These are phyloP conservation scores for Metridium senile DNA, from an alignment of 92 coral and sea anemone genomes.

Conservation along the genomic window DNA sequence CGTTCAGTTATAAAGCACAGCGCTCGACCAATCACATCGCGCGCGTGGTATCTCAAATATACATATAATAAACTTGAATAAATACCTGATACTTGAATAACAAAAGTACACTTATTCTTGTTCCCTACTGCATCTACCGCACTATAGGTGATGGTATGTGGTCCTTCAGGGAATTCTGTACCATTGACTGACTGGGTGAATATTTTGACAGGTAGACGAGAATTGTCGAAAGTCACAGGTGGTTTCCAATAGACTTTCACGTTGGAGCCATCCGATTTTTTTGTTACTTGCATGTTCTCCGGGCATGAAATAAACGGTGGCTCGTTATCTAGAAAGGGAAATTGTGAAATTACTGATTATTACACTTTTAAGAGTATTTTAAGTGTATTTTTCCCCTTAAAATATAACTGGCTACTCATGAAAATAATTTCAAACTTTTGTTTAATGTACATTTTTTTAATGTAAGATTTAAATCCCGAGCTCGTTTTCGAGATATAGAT, in stretches of 20 bases:
- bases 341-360: too few species aligned
- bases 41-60: too few species aligned
- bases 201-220: slow-evolving; percentile 59
- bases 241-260: slow-evolving; percentile 70
- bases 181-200: slow-evolving; percentile 74
- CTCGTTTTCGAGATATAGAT: too few species aligned
- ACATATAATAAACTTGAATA: too few species aligned
- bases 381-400: too few species aligned
- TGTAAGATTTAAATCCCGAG: too few species aligned
- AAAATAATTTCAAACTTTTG: too few species aligned
- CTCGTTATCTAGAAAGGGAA: slow-evolving; percentile 66
- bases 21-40: too few species aligned
- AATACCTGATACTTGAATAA: slow-evolving; percentile 72
- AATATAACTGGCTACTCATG: too few species aligned
- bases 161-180: slow-evolving; percentile 61
- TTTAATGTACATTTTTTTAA: too few species aligned
- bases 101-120: slow-evolving; percentile 64
- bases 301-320: slow-evolving; percentile 79
- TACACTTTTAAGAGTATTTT: too few species aligned
- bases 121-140: slow-evolving; percentile 75
- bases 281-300: slow-evolving; percentile 61
- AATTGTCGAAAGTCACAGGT: slow-evolving; percentile 80
- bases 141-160: slow-evolving; percentile 58
- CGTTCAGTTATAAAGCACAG: too few species aligned
- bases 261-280: slow-evolving; percentile 10